These are phyloP conservation scores for Characodon lateralis DNA, from an alignment of 2,797 vertebrate genomes.

Conservation along the genomic window DNA sequence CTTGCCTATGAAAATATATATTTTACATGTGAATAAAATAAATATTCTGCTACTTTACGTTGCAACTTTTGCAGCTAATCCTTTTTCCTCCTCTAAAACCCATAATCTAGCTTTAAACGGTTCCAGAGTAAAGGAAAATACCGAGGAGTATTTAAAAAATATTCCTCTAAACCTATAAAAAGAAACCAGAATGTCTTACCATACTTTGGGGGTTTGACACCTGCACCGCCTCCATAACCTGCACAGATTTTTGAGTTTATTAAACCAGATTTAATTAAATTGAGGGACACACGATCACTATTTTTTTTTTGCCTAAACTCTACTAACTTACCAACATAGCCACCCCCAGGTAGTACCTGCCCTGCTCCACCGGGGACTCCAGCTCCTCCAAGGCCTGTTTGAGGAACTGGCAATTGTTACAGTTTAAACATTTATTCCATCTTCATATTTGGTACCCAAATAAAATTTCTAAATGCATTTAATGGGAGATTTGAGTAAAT, in stretches of 20 bases:
- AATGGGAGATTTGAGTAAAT: slow-evolving; percentile 4
- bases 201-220: slow-evolving; percentile 61
- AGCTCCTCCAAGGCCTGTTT: slow-evolving; percentile 49
- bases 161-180: neutral
- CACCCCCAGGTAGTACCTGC: slow-evolving; percentile 49
- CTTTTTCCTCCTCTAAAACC: neutral
- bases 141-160: neutral
- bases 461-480: neutral
- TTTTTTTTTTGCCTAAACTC: neutral
- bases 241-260: slow-evolving; percentile 2
- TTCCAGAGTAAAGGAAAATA: neutral
- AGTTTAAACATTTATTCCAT: neutral
- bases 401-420: slow-evolving; percentile 35
- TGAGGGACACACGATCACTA: neutral
- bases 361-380: slow-evolving; percentile 48
- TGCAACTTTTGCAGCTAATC: neutral
- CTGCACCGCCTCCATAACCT: slow-evolving; percentile 58
- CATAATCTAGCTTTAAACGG: neutral
- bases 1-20: neutral
- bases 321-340: slow-evolving; percentile 53
- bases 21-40: neutral
- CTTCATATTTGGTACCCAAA: slow-evolving; percentile 5
- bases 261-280: neutral
- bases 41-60: neutral
- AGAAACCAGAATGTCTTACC: slow-evolving; percentile 33